Conservation (phyloP, 2,888 invertebrate species). For the Nezara viridula region DNA sequence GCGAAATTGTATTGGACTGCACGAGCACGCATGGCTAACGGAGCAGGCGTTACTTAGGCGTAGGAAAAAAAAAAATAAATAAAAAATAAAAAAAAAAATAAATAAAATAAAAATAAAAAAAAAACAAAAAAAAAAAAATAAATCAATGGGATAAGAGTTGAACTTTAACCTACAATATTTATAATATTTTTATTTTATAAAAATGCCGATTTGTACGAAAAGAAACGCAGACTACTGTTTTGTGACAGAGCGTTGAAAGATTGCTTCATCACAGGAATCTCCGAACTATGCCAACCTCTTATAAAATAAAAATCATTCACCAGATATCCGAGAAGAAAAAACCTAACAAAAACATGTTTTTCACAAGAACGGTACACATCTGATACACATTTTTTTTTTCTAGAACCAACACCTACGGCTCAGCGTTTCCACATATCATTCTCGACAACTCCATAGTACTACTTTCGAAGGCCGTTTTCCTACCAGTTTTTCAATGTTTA, state of each 20-base stretch:
- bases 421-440: neutral
- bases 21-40: too few species aligned
- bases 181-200: too few species aligned
- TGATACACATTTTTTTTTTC: conserved; percentile 1
- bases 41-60: too few species aligned
- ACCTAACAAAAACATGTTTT: conserved; percentile 9
- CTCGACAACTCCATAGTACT: neutral
- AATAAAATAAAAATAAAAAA: too few species aligned
- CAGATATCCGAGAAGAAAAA: neutral
- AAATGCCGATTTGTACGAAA: neutral
- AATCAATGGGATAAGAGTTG: too few species aligned
- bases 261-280: neutral
- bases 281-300: neutral
- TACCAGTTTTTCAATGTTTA: neutral
- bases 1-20: too few species aligned
- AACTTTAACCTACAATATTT: too few species aligned
- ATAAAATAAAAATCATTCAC: conserved; percentile 14
- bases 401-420: neutral
- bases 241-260: neutral
- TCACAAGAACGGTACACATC: conserved; percentile 15
- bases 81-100: too few species aligned
- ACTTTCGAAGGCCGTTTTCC: neutral
- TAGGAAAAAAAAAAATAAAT: too few species aligned
- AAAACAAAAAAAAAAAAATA: too few species aligned
- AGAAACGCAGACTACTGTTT: neutral